phyloP scores from a whole-genome alignment of 2,113 vertebrate species.

The Peromyscus maniculatus region DNA sequence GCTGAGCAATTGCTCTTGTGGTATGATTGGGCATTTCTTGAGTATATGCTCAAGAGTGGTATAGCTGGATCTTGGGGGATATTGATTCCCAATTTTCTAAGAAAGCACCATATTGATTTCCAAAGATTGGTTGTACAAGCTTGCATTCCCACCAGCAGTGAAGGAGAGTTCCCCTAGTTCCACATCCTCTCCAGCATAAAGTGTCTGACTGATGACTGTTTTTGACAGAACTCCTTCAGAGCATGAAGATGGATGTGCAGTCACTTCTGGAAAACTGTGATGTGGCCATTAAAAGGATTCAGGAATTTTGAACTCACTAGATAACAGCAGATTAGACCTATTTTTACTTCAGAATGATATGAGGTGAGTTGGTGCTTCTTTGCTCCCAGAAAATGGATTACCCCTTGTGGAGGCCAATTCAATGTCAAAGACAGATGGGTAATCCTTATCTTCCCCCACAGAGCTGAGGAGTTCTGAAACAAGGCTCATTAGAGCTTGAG shows the following conservation, averaged over 20 bases:
- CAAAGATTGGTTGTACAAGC: no score
- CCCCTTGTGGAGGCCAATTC: no score
- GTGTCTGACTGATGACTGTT: not conserved
- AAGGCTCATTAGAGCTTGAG: not conserved
- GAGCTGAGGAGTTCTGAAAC: not conserved
- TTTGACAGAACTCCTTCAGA: not conserved
- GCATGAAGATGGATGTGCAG: not conserved
- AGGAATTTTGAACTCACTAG: accelerated
- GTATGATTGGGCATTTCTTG: no score
- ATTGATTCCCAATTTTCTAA: no score
- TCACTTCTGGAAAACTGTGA: not conserved
- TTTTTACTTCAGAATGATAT: no score
- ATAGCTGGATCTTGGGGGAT: no score
- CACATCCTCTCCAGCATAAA: no score
- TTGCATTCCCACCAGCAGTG: no score
- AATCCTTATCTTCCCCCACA: not conserved
- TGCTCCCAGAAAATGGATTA: not conserved
- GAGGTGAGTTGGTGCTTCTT: not conserved
- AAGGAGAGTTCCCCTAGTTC: no score
- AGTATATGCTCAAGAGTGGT: no score
- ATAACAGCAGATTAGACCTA: accelerated
- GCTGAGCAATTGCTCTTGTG: no score
- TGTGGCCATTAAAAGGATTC: not conserved
- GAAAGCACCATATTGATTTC: no score
- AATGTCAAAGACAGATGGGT: not conserved